Base-by-base conservation (phyloP, 2,888 invertebrate species). In the Drosophila yooni region DNA sequence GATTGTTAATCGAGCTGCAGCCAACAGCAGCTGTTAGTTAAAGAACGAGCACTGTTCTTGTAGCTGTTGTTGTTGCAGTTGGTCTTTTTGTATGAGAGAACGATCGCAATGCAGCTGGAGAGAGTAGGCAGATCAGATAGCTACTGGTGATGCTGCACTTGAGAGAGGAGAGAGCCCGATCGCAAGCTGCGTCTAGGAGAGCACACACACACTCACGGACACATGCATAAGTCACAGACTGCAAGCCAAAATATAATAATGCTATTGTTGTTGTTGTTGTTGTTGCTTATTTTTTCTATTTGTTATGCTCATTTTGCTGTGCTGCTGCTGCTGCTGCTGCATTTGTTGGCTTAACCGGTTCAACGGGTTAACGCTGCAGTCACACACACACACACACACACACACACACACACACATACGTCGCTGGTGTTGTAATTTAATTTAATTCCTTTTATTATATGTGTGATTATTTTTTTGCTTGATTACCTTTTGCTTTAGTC, bases 331-430 rank as follows among this genome's bases (percentile, higher is more conserved):
- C 51, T 68, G 69, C 58, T 67, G 59, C 48, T 70, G 85, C 53
- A 70, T 78, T 67, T 66, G 68, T 60, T 65, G 58, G 72, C 67
- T 51, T 59, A 80, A 83, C 83, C 83, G 88, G 83, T 83, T 82
- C 66, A 85, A 85, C 83, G 73, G 86, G 83, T 83, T 79, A 57
- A 68, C 52, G 58, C 65, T 56, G 58, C 82, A 79, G 46, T n/a
- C 51, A 27, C 52, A 56, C 69, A n/a, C 46, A 43, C 53, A 52
- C 60, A 61, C 46, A 46, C 48, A 46, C 46, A 65, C 48, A 50
- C 67, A 59, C 50, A 61, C 52, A 51, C 38, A 36, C 33, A 54
- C 29, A 53, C 10, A 21, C 33, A 65, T 53, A 57, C 36, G 61
- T 69, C 62, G 48, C 40, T 64, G 50, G 57, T 62, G 48, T 56